A percentile compares a stretch with the other conserved stretches of the same genome.
Conservation (phyloP, 2,113 vertebrate genomes). For the Speoplatyrhinus poulsoni region DNA sequence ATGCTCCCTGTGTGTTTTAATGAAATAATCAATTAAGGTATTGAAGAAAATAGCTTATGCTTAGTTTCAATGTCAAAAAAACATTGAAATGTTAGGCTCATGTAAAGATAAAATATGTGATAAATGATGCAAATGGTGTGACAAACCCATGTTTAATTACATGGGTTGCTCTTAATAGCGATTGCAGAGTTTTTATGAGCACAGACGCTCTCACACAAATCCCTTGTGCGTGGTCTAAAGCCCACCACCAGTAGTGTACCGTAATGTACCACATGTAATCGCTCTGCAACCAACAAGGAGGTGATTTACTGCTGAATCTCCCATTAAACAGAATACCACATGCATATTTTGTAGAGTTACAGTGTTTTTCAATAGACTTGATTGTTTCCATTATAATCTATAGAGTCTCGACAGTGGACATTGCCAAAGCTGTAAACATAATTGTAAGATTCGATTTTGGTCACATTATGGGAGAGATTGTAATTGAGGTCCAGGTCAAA, state of each 20-base stretch:
- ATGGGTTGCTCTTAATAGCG: background rate
- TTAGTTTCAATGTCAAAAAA: background rate
- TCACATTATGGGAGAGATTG: too few species aligned
- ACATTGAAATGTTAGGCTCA: background rate
- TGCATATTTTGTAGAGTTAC: too few species aligned
- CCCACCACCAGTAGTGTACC: background rate
- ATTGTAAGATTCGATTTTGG: too few species aligned
- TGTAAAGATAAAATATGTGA: background rate
- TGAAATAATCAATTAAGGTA: background rate
- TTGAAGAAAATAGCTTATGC: background rate
- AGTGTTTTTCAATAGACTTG: too few species aligned
- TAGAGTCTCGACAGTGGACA: too few species aligned
- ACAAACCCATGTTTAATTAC: constrained; percentile 1
- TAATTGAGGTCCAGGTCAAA: too few species aligned
- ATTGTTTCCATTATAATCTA: too few species aligned
- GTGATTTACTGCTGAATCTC: too few species aligned
- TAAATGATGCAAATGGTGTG: background rate
- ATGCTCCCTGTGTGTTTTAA: background rate
- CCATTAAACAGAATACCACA: too few species aligned
- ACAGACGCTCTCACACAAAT: background rate
- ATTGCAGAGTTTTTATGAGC: background rate
- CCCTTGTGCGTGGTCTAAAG: background rate
- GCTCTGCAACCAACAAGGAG: too few species aligned
- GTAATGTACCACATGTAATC: too few species aligned
- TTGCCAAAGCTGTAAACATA: too few species aligned